These are phyloP conservation scores for Zootoca vivipara DNA, from an alignment of 2,113 vertebrate genomes.

Conservation along the genomic window DNA sequence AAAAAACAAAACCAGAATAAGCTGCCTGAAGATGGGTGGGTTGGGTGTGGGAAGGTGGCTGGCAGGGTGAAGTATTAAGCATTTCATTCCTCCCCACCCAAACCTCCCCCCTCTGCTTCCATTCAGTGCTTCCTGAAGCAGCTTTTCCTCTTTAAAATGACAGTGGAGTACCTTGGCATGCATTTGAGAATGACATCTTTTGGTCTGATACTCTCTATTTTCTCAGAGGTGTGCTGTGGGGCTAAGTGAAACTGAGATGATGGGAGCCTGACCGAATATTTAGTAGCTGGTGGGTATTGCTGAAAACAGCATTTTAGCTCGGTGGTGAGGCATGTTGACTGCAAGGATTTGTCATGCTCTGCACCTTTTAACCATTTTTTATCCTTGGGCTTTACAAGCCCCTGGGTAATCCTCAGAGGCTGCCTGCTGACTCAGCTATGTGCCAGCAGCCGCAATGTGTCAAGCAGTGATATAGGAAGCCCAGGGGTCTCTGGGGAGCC, in stretches of 20 bases:
- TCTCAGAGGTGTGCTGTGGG: not conserved
- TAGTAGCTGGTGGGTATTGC: not conserved
- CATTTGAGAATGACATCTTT: not conserved
- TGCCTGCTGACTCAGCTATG: slow-evolving; percentile 31
- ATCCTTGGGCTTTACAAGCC: slow-evolving; percentile 2
- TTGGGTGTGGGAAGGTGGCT: not conserved
- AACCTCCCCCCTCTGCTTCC: too few relatives aligned
- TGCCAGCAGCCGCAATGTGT: not conserved
- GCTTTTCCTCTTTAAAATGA: not conserved
- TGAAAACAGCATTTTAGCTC: not conserved
- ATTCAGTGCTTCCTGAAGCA: not conserved
- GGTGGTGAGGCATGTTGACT: not conserved
- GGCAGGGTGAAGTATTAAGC: not conserved
- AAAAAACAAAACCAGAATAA: not conserved
- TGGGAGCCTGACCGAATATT: not conserved
- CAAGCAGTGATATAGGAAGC: not conserved
- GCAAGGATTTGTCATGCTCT: not conserved
- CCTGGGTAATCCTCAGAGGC: accelerated
- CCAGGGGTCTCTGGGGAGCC: accelerated
- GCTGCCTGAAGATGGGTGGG: not conserved
- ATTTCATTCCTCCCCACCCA: not conserved
- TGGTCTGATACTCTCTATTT: not conserved
- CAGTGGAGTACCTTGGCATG: not conserved
- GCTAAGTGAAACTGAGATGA: not conserved
- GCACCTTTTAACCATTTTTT: accelerated